A percentile compares a stretch with the other conserved stretches of the same genome.
These are phyloP conservation scores for Planiliza haematocheilus DNA, from an alignment of 2,113 vertebrate genomes.

Conservation along the genomic window DNA sequence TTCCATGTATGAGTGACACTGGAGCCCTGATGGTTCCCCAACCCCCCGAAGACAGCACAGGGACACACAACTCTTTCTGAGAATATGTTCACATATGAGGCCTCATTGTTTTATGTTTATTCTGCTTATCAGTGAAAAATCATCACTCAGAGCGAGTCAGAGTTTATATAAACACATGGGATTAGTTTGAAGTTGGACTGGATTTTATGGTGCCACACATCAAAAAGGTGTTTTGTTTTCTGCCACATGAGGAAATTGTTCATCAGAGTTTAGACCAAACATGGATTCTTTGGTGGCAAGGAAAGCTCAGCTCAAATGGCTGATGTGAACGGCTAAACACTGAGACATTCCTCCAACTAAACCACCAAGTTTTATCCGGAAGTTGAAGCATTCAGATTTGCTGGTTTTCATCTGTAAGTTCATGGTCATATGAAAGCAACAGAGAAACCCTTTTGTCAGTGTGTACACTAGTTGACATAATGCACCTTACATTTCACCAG, in stretches of 20 bases:
- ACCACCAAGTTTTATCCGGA: too few species aligned
- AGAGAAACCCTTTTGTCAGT: too few species aligned
- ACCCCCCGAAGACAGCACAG: slow-evolving; percentile 36
- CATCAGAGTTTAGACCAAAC: background rate
- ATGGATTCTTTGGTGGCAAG: background rate
- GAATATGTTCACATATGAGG: background rate
- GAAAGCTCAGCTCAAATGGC: background rate
- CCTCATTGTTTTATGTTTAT: background rate
- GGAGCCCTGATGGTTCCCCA: slow-evolving; percentile 56
- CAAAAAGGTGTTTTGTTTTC: background rate
- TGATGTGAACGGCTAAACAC: too few species aligned
- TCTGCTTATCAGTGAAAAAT: background rate
- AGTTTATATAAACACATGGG: background rate
- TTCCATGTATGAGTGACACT: slow-evolving; percentile 71
- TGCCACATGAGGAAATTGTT: background rate
- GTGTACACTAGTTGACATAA: too few species aligned
- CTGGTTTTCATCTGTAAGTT: too few species aligned
- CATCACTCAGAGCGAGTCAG: too few species aligned
- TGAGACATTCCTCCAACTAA: too few species aligned
- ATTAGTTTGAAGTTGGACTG: background rate
- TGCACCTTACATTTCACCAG: background rate
- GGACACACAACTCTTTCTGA: slow-evolving; percentile 35
- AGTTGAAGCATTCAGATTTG: too few species aligned
- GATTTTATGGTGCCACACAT: background rate
- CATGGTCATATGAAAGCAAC: too few species aligned